phyloP scores from a whole-genome alignment of 2,888 invertebrate genomes.

The Orchestes rusci region DNA sequence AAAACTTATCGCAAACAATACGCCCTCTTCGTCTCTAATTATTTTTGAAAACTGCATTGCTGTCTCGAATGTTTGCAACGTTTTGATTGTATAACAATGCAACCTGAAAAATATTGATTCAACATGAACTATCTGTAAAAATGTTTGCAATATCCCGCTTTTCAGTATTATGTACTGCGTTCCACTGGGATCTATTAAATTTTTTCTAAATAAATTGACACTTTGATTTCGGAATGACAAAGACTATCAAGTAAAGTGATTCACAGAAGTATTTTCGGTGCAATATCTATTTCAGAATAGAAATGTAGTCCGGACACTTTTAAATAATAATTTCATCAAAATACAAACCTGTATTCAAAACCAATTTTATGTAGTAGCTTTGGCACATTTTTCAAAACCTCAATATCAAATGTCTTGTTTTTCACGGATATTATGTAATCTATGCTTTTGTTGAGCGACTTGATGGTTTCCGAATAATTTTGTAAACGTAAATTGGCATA shows the following conservation, averaged over 20 bases:
- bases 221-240: no score
- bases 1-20: slow-evolving; percentile 30
- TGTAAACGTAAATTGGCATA: slow-evolving; percentile 32
- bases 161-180: no score
- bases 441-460: slow-evolving; percentile 29
- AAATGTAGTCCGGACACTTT: no score
- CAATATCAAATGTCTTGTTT: slow-evolving; percentile 8
- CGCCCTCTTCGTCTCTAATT: slow-evolving; percentile 23
- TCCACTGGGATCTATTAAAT: no score
- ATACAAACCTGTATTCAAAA: slow-evolving; percentile 28
- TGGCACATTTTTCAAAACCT: slow-evolving; percentile 16
- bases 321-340: no score
- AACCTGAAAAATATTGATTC: slow-evolving; percentile 10
- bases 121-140: no score
- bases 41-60: slow-evolving; percentile 29
- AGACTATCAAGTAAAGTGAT: no score
- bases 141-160: no score
- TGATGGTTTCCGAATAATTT: slow-evolving; percentile 23
- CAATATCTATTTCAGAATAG: no score
- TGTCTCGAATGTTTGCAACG: slow-evolving; percentile 29
- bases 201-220: no score
- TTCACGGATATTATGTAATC: slow-evolving; percentile 22
- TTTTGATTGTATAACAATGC: slow-evolving; percentile 29
- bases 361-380: slow-evolving; percentile 28
- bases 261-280: no score